Evolutionary conservation across 2,797 vertebrate species (phyloP), one percentile per base, ranked within the genome.

Genomic region (Merluccius polli): DNA sequence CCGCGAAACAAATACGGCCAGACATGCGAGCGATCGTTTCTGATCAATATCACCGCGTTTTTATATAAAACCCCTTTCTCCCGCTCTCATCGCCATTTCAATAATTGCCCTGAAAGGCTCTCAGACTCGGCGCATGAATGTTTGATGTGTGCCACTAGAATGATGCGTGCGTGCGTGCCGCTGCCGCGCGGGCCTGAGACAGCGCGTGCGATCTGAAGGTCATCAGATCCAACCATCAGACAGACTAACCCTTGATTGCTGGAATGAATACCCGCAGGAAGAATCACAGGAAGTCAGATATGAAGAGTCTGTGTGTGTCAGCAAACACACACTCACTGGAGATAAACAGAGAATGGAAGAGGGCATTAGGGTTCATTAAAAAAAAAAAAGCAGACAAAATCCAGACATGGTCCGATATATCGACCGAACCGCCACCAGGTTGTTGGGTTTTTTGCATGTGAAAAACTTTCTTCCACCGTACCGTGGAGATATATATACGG

Each of bases 171-270:
- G 38, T n/a, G 18, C 8, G 33, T 8, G 33, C 33, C 76, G 75
- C 75, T 29, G 83, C 68, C 73, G 32, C 73, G 72, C 77, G 76
- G 78, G 80, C 84, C 81, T 73, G 74, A 85, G 82, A 84, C 63
- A 27, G 33, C 5, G 48, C 21, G 5, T 21, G 48, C 83, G 80
- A 77, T 75, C 82, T 90, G 86, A 89, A 86, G 85, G 87, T 90
- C 88, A 89, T 90, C 84, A 85, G 80, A 84, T 86, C 85, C 88
- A 87, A 89, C 86, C 87, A 88, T 86, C 77, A 81, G 80, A 82
- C 75, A 81, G 81, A 68, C 78, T 70, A 18, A 82, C 70, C 63
- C 80, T 77, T 80, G 73, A 89, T 83, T 89, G 81, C 79, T 30
- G 38, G 76, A 81, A 79, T 77, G 81, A 86, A 85, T 80, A 80